These are phyloP conservation scores for Pipistrellus pipistrellus DNA, from an alignment of 2,797 vertebrate genomes.

Conservation along the genomic window DNA sequence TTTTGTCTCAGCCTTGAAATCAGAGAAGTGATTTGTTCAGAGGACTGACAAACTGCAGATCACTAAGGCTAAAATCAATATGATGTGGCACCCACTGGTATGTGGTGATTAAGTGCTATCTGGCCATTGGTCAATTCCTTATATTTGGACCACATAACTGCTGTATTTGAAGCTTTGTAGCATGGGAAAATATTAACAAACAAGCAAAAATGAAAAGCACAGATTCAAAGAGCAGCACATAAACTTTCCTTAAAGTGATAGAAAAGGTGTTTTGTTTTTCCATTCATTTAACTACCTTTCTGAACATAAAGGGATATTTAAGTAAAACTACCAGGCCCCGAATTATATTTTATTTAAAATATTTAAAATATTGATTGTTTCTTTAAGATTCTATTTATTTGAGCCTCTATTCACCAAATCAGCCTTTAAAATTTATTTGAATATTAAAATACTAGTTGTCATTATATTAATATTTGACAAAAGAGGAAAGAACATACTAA, in stretches of 20 bases:
- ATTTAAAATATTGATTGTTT: slow-evolving; percentile 37
- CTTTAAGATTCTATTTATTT: neutral
- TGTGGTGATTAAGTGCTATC: neutral
- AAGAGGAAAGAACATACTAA: neutral
- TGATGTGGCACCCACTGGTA: no score
- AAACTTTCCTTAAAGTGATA: neutral
- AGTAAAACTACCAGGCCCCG: neutral
- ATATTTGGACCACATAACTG: neutral
- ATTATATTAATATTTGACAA: neutral
- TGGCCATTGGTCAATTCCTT: neutral
- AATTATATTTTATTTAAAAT: neutral
- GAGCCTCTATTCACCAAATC: neutral
- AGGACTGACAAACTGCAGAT: neutral
- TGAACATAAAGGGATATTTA: slow-evolving; percentile 29
- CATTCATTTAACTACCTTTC: neutral
- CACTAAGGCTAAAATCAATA: neutral
- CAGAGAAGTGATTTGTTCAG: neutral
- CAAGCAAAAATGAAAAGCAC: slow-evolving; percentile 7
- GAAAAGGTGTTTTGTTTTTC: neutral
- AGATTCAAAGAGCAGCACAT: neutral
- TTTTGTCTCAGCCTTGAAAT: neutral
- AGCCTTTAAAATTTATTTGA: slow-evolving; percentile 43
- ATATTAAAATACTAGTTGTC: slow-evolving; percentile 44
- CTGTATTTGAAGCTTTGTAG: neutral
- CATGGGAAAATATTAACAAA: neutral